Evolutionary conservation across 2,888 invertebrate genomes (phyloP).

Genomic region (Congeria kusceri): DNA sequence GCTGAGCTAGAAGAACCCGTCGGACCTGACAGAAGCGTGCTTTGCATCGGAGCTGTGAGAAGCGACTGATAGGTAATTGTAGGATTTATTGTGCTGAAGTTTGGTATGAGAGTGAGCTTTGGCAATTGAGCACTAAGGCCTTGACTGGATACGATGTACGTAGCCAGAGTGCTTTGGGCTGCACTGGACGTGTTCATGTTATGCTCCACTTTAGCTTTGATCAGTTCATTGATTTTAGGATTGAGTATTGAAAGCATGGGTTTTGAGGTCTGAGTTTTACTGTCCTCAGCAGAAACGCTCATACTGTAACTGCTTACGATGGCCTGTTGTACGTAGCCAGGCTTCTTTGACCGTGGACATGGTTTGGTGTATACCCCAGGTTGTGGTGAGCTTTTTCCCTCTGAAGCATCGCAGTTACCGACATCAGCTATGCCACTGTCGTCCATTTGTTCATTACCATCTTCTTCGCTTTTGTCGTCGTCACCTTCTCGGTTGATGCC

Average conservation of each 20-base stretch:
- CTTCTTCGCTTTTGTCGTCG: slow-evolving; percentile 27
- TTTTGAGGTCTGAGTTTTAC: slow-evolving; percentile 5
- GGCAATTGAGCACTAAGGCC: slow-evolving; percentile 30
- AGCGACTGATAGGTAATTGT: slow-evolving; percentile 21
- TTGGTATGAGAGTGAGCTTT: slow-evolving; percentile 54
- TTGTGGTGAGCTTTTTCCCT: slow-evolving; percentile 38
- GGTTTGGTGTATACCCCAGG: slow-evolving; percentile 45
- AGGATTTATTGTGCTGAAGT: slow-evolving; percentile 21
- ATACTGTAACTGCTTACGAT: slow-evolving; percentile 20
- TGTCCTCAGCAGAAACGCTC: slow-evolving; percentile 25
- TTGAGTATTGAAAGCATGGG: slow-evolving; percentile 39
- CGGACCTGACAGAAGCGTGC: slow-evolving; percentile 18
- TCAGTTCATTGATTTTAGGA: slow-evolving; percentile 48
- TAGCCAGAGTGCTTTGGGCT: slow-evolving; percentile 20
- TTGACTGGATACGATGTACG: slow-evolving; percentile 33
- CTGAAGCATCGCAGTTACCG: slow-evolving; percentile 10
- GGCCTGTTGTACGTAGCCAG: slow-evolving; percentile 38
- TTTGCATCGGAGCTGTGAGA: slow-evolving; percentile 12
- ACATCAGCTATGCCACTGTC: slow-evolving; percentile 26
- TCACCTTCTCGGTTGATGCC: slow-evolving; percentile 47
- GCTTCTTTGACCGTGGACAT: slow-evolving; percentile 59
- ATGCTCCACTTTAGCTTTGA: slow-evolving; percentile 58
- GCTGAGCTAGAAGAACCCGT: slow-evolving; percentile 17
- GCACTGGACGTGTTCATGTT: slow-evolving; percentile 12
- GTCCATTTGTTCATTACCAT: slow-evolving; percentile 34